Evolutionary conservation across 2,113 vertebrate genomes (phyloP).

Genomic region (Oncorhynchus masou): DNA sequence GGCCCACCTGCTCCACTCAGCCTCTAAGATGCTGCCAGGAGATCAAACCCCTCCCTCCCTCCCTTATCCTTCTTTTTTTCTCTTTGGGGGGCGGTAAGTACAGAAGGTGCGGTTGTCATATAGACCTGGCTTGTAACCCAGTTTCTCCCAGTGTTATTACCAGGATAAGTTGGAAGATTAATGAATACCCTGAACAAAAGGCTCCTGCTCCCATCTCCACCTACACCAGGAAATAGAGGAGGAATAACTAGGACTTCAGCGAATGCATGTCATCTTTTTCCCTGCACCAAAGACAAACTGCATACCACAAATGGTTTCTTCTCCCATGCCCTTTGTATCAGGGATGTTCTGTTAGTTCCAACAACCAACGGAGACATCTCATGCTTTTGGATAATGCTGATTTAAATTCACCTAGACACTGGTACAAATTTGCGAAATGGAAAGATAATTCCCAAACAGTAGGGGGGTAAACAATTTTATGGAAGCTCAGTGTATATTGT

Average conservation of each 20-base stretch:
- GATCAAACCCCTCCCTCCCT: slow-evolving; percentile 56
- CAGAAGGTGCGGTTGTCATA: slow-evolving; percentile 30
- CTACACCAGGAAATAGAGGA: slow-evolving; percentile 40
- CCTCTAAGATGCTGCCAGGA: slow-evolving; percentile 54
- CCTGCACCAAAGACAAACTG: too few relatives aligned
- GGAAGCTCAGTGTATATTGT: slow-evolving; percentile 39
- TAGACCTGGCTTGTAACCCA: slow-evolving; percentile 63
- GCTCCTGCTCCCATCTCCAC: slow-evolving; percentile 39
- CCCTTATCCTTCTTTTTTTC: slow-evolving; percentile 48
- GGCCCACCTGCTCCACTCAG: slow-evolving; percentile 62
- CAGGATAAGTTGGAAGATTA: slow-evolving; percentile 56
- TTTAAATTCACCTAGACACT: slow-evolving; percentile 42
- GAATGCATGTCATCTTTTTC: slow-evolving; percentile 25
- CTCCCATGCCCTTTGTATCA: neutral
- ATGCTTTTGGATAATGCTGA: slow-evolving; percentile 20
- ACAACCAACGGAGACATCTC: slow-evolving; percentile 13
- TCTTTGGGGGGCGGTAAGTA: slow-evolving; percentile 9
- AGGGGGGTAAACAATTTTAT: slow-evolving; percentile 24
- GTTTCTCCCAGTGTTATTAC: slow-evolving; percentile 62
- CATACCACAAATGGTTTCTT: slow-evolving; percentile 11
- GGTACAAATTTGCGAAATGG: slow-evolving; percentile 57
- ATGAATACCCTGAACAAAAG: slow-evolving; percentile 46
- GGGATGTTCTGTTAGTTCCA: slow-evolving; percentile 18
- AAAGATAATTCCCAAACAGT: slow-evolving; percentile 50
- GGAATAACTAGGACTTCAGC: slow-evolving; percentile 38